Evolutionary conservation across 2,113 vertebrate genomes (phyloP), one percentile per base, ranked within the genome.

Genomic region (Telmatochromis sp.): DNA sequence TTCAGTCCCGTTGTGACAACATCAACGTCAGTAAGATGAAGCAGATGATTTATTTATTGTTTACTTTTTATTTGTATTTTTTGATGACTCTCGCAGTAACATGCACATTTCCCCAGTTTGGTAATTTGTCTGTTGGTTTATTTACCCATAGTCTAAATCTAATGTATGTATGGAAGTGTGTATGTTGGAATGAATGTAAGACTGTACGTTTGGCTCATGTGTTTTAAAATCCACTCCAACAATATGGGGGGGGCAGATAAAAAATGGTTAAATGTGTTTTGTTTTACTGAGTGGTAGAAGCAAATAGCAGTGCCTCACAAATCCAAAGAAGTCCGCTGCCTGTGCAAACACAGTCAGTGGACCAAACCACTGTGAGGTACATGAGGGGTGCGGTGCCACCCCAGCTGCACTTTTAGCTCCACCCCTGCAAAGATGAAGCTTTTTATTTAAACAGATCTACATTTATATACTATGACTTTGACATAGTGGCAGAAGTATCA

Each of bases 41-140:
- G 23, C 12, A 26, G 12, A 57, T 57, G 54, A 14, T 57, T 57
- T 57, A 26, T 31, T 10, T 1, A 60, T 33, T 33, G 10, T 60
- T 60, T 17, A 33, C 57, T 2, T 58, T 58, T 9, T 31, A 58
- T 0, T 58, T 31, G 57, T 58, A 31, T 6, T 31, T 5, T 31
- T 58, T 58, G 26, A 31, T 58, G 57, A 9, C 57, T 14, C 57
- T 60, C 1, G 1, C 28, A 33, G 8, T 10, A 60, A 60, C 8
- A 1, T 31, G 9, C 0, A 0, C 15, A 33, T 33, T 33, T 60
- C 28, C 9, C 58, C 58, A 60, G 28, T 57, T 28, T 21, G 21
- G 21, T 21, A 28, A 28, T 60, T 17, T 60, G 26, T 60, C 57
- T 60, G 14, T 31, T 17, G 26, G 5, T 60, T 60, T 31, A 60